phyloP scores from a whole-genome alignment of 64 coral and sea anemone species.

The Trachythela sp. region DNA sequence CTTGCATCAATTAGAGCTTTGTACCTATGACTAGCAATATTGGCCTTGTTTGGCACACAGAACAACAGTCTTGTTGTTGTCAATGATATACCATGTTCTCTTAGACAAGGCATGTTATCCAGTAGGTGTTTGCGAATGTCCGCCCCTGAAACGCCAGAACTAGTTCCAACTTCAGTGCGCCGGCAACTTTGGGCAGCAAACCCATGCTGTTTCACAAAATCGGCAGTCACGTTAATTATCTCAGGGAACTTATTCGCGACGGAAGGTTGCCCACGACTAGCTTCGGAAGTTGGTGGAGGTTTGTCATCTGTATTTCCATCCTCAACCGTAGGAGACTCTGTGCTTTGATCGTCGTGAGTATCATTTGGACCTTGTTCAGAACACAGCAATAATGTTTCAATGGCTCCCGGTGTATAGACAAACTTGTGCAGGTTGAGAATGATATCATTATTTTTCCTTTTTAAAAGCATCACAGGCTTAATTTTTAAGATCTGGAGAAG shows the following conservation, averaged over 20 bases:
- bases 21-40: conserved; percentile 13
- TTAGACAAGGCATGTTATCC: background rate
- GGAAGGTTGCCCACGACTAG: background rate
- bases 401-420: conserved; percentile 6
- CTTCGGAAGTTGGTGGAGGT: background rate
- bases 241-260: conserved; percentile 6
- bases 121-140: background rate
- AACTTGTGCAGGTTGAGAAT: background rate
- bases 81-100: background rate
- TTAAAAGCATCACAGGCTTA: background rate
- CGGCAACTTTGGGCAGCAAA: background rate
- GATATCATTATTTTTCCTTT: background rate
- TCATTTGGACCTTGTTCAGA: background rate
- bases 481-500: background rate
- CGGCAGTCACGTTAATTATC: background rate
- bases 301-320: background rate
- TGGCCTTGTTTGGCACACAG: background rate
- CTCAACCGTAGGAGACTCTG: background rate
- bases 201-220: conserved; percentile 18
- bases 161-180: background rate
- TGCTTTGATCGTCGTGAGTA: background rate
- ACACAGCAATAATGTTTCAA: background rate
- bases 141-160: background rate
- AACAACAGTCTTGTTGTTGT: background rate
- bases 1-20: conserved; percentile 1